Base-by-base conservation (phyloP, 1,140 invertebrate genomes). In the Musca domestica region DNA sequence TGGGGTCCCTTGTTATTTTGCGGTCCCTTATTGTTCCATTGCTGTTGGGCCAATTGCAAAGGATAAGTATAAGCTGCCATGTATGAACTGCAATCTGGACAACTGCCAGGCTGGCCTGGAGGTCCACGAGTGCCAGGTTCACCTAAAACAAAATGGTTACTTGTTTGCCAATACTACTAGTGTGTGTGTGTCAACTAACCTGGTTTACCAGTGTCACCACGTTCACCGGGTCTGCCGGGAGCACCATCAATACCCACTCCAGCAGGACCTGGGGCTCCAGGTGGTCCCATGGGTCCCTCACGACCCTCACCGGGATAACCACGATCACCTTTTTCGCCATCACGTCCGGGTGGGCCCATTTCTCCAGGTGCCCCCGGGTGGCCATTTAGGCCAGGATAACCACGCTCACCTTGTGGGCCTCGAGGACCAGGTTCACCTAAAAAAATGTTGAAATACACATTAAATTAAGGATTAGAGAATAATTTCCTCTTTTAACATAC, bases 241-340 rank as follows among this genome's bases (percentile, higher is more conserved):
- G 84, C 75, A 64, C 88, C 88, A 46, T 86, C 71, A 9, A 89
- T 90, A 30, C 86, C 83, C 63, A 85, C 86, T 30, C 90, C 90
- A 66, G 85, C 82, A 49, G 86, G 82, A 67, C 89, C 89, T 87
- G 64, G 20, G 1, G 86, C 83, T 47, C 91, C 91, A 56, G 86
- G 81, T 1, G 87, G 85, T n/a, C 91, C 91, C 81, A 90, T 64
- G 15, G 69, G 69, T 46, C 73, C 73, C 19, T 68, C 58, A 54
- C 47, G 49, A 46, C 71, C 70, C 46, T 66, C 19, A 4, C 84
- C 81, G 49, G 76, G 72, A 51, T 85, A 81, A 30, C 86, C 87
- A 67, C 71, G 70, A 20, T 82, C 80, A 52, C 87, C 87, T 69
- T 82, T 81, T 19, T 77, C 74, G 7, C 87, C 86, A 51, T 71